A percentile compares a stretch with the other conserved stretches of the same genome.
Conservation (phyloP, 2,888 invertebrate species). For the Drosophila greeni region DNA sequence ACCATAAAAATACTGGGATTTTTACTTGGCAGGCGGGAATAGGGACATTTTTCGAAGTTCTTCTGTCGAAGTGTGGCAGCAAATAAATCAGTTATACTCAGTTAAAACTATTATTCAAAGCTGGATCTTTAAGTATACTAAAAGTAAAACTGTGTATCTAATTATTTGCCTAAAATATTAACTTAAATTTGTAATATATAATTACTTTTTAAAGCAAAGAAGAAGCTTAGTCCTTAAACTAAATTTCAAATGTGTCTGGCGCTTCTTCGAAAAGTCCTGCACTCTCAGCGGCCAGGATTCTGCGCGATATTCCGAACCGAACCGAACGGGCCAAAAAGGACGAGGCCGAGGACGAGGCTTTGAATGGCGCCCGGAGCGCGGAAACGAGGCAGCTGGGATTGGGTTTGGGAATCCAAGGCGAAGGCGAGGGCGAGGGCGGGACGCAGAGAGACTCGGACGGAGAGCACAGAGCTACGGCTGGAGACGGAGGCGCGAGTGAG, state of each 20-base stretch:
- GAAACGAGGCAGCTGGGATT: slow-evolving; percentile 33
- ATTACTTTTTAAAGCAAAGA: not conserved
- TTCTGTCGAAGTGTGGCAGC: rapidly evolving
- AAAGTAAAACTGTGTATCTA: not conserved
- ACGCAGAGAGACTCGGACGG: slow-evolving; percentile 19
- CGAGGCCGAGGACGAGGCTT: slow-evolving; percentile 23
- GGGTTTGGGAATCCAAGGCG: slow-evolving; percentile 23
- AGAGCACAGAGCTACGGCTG: slow-evolving; percentile 17
- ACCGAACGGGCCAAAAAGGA: slow-evolving; percentile 28
- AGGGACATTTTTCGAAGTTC: slow-evolving; percentile 22
- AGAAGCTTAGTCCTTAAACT: rapidly evolving
- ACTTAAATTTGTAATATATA: rapidly evolving
- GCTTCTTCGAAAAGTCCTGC: slow-evolving; percentile 36
- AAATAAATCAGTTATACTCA: not conserved
- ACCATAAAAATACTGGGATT: slow-evolving; percentile 60
- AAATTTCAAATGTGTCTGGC: slow-evolving; percentile 47
- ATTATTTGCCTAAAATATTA: not conserved
- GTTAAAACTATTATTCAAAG: not conserved
- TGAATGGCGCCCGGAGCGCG: slow-evolving; percentile 43
- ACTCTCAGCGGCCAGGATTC: slow-evolving; percentile 56
- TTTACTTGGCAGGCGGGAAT: not conserved
- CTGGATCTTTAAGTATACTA: rapidly evolving
- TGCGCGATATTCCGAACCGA: slow-evolving; percentile 69
- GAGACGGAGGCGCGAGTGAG: slow-evolving; percentile 67
- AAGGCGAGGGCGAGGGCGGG: slow-evolving; percentile 20